phyloP scores from a whole-genome alignment of 1,140 invertebrate genomes.

The Anastatus disparis region DNA sequence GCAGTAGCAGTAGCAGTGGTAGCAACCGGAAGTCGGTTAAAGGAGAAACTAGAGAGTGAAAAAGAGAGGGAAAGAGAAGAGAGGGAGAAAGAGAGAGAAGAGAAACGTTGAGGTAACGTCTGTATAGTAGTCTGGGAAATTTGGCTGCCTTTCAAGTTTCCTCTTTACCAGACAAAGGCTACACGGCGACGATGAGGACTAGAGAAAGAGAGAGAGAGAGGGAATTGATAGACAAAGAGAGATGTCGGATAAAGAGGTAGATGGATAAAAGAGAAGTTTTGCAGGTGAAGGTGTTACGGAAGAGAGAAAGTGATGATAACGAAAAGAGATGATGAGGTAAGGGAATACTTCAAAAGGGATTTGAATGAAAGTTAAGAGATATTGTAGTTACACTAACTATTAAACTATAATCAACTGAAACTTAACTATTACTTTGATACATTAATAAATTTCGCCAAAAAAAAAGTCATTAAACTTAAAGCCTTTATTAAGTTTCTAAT shows the following conservation, averaged over 20 bases:
- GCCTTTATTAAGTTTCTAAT: no score
- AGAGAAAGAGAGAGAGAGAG: background rate
- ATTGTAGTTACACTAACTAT: no score
- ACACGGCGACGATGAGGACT: background rate
- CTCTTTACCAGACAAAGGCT: background rate
- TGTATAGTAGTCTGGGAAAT: background rate
- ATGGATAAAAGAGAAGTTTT: background rate
- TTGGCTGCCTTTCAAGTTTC: slow-evolving; percentile 27
- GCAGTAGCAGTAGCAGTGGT: no score
- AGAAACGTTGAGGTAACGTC: background rate
- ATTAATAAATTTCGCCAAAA: no score
- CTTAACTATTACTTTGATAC: no score
- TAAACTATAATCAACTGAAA: no score
- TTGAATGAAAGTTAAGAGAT: no score
- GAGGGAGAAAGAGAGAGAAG: background rate
- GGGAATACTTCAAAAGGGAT: background rate
- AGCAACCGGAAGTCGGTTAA: slow-evolving; percentile 5
- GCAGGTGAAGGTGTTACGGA: background rate
- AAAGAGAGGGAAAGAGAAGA: background rate
- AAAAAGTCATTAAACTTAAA: no score
- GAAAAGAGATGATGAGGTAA: background rate
- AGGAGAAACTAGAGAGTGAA: background rate
- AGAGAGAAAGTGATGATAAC: background rate
- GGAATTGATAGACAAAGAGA: background rate
- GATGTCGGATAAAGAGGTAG: background rate